Percentiles rank a stretch among this genome's conserved stretches.
These are phyloP conservation scores for Nasua narica DNA, from an alignment of 2,797 vertebrate species.

Conservation along the genomic window DNA sequence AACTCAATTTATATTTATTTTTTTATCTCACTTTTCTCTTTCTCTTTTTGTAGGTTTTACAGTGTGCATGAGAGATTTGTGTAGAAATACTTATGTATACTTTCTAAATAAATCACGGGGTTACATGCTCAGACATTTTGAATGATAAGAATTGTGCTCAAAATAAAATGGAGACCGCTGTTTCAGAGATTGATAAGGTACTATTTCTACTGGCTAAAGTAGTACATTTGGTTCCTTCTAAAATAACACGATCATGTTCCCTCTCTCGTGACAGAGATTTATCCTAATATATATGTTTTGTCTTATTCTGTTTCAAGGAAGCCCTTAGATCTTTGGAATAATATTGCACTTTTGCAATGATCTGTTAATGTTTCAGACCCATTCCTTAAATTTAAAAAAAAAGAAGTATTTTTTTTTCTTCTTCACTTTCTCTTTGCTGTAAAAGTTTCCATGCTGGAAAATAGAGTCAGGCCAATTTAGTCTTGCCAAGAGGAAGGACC, in stretches of 20 bases:
- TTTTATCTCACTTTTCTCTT: not conserved
- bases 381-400: not conserved
- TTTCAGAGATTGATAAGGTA: not conserved
- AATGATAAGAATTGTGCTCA: not conserved
- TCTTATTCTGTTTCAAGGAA: not conserved
- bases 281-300: not conserved
- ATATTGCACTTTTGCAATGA: not conserved
- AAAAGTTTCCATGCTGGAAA: not conserved
- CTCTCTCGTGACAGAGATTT: not conserved
- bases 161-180: not conserved
- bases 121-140: not conserved
- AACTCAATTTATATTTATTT: not conserved
- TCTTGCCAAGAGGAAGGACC: not conserved
- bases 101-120: not conserved
- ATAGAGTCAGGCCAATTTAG: not conserved
- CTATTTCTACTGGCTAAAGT: not conserved
- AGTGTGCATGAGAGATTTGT: not conserved
- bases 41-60: not conserved
- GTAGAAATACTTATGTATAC: not conserved
- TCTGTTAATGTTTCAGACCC: not conserved
- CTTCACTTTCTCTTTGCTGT: not conserved
- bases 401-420: not conserved
- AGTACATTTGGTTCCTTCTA: not conserved
- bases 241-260: not conserved
- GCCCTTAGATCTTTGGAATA: not conserved